A percentile compares a stretch with the other conserved stretches of the same genome.
Conservation (phyloP, 2,113 vertebrate species). For the Pavo muticus region DNA sequence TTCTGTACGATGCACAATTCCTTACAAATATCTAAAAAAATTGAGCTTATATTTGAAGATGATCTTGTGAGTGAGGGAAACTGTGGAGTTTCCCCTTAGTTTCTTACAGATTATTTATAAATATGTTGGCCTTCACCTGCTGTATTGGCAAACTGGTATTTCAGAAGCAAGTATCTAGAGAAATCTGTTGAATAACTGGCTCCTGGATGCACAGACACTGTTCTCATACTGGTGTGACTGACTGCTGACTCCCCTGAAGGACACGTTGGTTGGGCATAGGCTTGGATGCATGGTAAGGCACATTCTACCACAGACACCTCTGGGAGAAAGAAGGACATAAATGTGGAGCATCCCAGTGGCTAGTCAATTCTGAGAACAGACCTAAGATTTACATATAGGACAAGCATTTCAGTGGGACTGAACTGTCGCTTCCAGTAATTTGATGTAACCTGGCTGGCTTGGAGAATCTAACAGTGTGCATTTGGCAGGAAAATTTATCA, state of each 20-base stretch:
- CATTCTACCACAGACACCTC: rapidly evolving
- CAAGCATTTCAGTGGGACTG: not conserved
- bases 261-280: rapidly evolving
- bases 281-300: not conserved
- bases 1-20: not conserved
- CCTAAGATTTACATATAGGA: not conserved
- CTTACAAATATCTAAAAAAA: not conserved
- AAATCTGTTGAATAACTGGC: not conserved
- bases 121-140: constrained; percentile 33
- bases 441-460: not conserved
- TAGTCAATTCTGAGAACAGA: not conserved
- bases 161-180: not conserved
- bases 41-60: not conserved
- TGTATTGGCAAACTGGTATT: constrained; percentile 13
- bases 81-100: not conserved
- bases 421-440: not conserved
- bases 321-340: not conserved
- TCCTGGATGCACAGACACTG: not conserved
- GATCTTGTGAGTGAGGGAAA: constrained; percentile 12
- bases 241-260: rapidly evolving
- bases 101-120: constrained; percentile 52
- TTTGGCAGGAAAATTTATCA: not conserved
- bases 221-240: not conserved
- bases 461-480: not conserved
- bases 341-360: not conserved